Conservation (phyloP, 2,888 invertebrate species). For the Ophion slaviceki region DNA sequence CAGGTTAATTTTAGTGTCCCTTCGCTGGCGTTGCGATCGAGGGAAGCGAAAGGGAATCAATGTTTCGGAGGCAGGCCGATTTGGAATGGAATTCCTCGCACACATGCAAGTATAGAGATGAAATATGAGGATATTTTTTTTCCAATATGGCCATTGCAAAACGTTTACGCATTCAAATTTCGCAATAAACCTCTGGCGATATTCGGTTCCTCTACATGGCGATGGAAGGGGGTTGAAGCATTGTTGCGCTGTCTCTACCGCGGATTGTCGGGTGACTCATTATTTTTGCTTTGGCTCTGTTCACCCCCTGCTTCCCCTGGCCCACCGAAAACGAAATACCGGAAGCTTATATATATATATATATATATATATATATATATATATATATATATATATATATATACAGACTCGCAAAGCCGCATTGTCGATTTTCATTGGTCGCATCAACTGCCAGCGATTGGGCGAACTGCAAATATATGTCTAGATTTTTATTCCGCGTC, state of each 20-base stretch:
- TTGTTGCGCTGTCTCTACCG: conserved; percentile 58
- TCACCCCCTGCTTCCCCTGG: conserved; percentile 63
- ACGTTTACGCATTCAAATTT: conserved; percentile 69
- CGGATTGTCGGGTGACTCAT: conserved; percentile 78
- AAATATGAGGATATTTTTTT: conserved; percentile 56
- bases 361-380: not conserved
- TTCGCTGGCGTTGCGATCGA: too few species aligned
- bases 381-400: not conserved
- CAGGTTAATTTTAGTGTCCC: too few species aligned
- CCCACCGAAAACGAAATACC: conserved; percentile 9
- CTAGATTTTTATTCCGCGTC: conserved; percentile 4
- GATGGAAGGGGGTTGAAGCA: conserved; percentile 43
- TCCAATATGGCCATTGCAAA: conserved; percentile 67
- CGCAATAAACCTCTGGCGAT: conserved; percentile 69
- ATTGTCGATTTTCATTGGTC: conserved; percentile 65
- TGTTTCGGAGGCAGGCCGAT: not conserved
- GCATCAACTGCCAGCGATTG: conserved; percentile 36
- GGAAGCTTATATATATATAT: not conserved
- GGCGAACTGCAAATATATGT: not conserved
- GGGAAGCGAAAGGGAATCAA: too few species aligned
- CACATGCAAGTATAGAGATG: not conserved
- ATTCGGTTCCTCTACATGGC: conserved; percentile 32
- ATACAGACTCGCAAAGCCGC: not conserved
- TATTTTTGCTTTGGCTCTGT: conserved; percentile 76
- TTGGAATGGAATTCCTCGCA: conserved; percentile 1